These are phyloP conservation scores for Yasuhikotakia modesta DNA, from an alignment of 2,797 vertebrate genomes.

Conservation along the genomic window DNA sequence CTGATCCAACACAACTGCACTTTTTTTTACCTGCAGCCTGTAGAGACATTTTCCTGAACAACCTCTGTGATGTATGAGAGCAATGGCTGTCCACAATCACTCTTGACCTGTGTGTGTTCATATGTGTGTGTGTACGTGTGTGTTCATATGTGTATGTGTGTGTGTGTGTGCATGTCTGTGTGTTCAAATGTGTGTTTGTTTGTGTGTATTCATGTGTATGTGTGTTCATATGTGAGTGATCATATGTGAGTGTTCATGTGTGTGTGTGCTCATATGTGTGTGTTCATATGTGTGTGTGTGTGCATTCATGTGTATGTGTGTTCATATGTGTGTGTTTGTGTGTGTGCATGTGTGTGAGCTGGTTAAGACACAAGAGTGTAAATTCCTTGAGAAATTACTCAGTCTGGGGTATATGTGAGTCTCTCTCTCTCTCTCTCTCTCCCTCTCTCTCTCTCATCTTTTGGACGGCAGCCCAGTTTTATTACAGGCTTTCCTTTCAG, in stretches of 20 bases:
- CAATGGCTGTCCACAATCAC: neutral
- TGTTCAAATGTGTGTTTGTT: too few species aligned
- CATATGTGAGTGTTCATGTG: too few species aligned
- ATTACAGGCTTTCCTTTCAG: slow-evolving; percentile 62
- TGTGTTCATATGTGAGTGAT: too few species aligned
- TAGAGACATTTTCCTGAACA: neutral
- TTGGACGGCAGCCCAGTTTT: slow-evolving; percentile 61
- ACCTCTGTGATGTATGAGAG: neutral
- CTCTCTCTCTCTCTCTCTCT: slow-evolving; percentile 29
- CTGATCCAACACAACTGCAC: neutral
- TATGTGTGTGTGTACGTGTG: too few species aligned
- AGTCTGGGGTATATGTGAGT: slow-evolving; percentile 41
- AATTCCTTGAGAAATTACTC: slow-evolving; percentile 64
- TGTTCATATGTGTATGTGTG: slow-evolving; percentile 58
- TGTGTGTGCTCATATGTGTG: too few species aligned
- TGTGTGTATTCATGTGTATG: too few species aligned
- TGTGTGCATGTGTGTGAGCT: too few species aligned
- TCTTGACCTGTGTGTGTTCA: neutral
- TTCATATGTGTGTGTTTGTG: slow-evolving; percentile 45
- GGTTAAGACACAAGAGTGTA: slow-evolving; percentile 68
- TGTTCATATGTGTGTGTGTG: too few species aligned
- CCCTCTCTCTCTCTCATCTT: too few species aligned
- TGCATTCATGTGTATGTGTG: slow-evolving; percentile 60
- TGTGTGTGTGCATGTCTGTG: too few species aligned
- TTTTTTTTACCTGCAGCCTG: too few species aligned